phyloP scores from a whole-genome alignment of 64 coral and sea anemone genomes.

The Pocillopora verrucosa region DNA sequence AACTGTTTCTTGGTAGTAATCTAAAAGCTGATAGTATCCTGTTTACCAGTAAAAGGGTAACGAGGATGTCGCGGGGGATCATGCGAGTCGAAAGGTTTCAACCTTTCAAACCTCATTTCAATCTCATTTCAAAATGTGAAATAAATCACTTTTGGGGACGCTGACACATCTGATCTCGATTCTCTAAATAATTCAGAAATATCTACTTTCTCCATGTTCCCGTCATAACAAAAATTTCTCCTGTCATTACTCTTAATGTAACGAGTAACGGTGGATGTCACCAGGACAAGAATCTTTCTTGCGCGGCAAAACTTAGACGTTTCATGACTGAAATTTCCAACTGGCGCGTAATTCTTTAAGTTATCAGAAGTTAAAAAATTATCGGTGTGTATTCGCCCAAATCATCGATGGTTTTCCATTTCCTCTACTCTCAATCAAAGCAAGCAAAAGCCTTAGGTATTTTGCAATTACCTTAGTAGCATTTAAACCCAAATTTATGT shows the following conservation, averaged over 20 bases:
- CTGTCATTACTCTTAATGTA: conserved; percentile 66
- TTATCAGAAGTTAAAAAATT: conserved; percentile 61
- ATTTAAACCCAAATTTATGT: conserved; percentile 23
- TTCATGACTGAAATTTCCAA: conserved; percentile 41
- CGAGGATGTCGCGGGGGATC: too few relatives aligned
- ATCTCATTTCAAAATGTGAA: not conserved
- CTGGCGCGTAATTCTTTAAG: not conserved
- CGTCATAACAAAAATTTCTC: conserved; percentile 60
- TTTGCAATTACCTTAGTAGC: conserved; percentile 40
- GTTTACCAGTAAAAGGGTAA: too few relatives aligned
- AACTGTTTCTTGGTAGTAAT: too few relatives aligned
- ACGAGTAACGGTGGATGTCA: conserved; percentile 33
- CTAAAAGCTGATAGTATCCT: too few relatives aligned
- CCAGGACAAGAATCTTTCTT: conserved; percentile 37
- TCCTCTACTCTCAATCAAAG: conserved; percentile 25
- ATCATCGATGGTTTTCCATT: conserved; percentile 62
- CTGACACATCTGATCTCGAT: conserved; percentile 15
- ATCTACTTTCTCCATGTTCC: conserved; percentile 71
- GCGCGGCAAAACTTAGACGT: conserved; percentile 47
- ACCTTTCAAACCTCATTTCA: too few relatives aligned
- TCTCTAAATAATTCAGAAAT: conserved; percentile 63
- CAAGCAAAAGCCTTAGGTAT: conserved; percentile 56
- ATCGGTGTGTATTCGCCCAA: conserved; percentile 47
- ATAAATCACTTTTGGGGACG: not conserved
- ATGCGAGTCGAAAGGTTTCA: too few relatives aligned